Evolutionary conservation across 2,113 vertebrate species (phyloP), one percentile per base, ranked within the genome.

Genomic region (Aldabrachelys gigantea): DNA sequence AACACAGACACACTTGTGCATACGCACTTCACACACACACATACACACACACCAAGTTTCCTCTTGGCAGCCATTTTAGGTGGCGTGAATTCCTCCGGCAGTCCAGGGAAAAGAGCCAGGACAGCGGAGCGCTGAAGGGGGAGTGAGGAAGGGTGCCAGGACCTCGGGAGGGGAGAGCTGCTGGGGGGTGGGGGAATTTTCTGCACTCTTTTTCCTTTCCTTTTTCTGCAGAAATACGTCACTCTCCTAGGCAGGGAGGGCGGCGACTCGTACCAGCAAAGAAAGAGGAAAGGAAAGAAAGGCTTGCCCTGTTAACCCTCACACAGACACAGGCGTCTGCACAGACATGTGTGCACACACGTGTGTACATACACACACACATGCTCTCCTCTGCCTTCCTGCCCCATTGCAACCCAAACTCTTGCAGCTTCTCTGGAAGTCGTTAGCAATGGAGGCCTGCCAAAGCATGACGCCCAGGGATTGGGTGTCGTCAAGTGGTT

Each of bases 41-140:
- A 0, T 41, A 12, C 53, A 69, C 52, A n/a, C 53, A 56, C 19
- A 2, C 54, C 49, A 3, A 21, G 84, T 85, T 96, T 79, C 80
- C 87, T 82, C 89, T 93, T 91, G 97, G 98, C 98, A 98, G 97
- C 98, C 98, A 97, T 98, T 94, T 98, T 97, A 98, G 97, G 96
- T 95, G 91, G 96, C 72, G 87, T 56, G 92, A 94, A 93, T 94
- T 94, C 86, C 92, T 91, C 57, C 35, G 1, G 72, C 38, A 24
- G 85, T 16, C 1, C 92, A 53, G 3, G 49, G 35, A 76, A 35
- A 76, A 38, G 2, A 27, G 29, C 38, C 14, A 35, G 82, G 50
- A 72, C 72, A 35, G 84, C 56, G 8, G 5, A 0, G 14, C 83
- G 87, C 31, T 4, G 53, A 3, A 62, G 75, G 75, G 9, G 79